Evolutionary conservation across 2,888 invertebrate species (phyloP), one percentile per base, ranked within the genome.

Genomic region (Apoda limacodes): DNA sequence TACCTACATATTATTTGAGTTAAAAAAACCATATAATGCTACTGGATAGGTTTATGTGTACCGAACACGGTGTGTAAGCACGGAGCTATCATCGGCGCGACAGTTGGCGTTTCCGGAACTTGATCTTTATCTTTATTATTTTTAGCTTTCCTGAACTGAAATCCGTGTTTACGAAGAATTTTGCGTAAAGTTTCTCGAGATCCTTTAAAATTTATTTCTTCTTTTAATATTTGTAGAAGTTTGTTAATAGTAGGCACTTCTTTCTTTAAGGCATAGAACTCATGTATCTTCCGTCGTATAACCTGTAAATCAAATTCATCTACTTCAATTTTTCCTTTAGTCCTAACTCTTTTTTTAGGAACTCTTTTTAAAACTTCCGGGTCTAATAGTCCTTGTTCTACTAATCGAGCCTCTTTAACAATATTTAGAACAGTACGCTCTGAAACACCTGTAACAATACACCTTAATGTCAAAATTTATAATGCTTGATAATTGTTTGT

Each of bases 171-270:
- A 20, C 76, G 62, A 1, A 76, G 49, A 20, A 76, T 78, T 45
- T 78, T 78, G 5, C 78, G 55, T 0, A 78, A 45, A 1, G 78
- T 78, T 46, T 78, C 78, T 22, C 78, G 51, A 0, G 78, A 78
- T 0, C 78, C 78, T 50, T 76, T 78, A 35, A 78, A 78, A 37
- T 75, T 68, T 1, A 76, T 76, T 50, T 78, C 78, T 32, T 75
- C 69, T 44, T 71, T 76, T 20, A 78, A 49, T 12, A 78, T 76
- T 46, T 78, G 72, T 9, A 78, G 48, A 0, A 78, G 51, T 40
- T 78, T 78, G 34, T 78, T 76, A 10, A 76, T 76, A 2, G 78
- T 78, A 0, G 78, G 78, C 2, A 78, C 78, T 51, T 78, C 78
- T 50, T 78, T 78, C 38, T 78, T 78, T 37, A 66, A 78, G 6